Conservation (phyloP, 1,140 invertebrate genomes). For the Batillaria attramentaria region DNA sequence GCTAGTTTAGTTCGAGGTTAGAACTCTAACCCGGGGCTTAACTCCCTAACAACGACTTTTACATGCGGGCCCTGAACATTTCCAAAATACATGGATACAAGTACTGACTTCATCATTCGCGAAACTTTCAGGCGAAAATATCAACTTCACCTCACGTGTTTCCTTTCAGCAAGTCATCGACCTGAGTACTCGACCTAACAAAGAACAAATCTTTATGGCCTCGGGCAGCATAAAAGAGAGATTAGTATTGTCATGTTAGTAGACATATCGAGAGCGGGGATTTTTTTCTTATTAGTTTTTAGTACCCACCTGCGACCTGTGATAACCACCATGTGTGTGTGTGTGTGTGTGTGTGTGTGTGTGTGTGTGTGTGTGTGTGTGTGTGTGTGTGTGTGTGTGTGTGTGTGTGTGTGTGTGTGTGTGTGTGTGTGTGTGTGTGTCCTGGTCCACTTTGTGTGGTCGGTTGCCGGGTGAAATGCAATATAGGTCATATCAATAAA, state of each 20-base stretch:
- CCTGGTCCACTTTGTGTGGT: background rate
- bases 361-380: conserved; percentile 16
- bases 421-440: background rate
- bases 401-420: conserved; percentile 5
- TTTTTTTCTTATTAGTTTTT: background rate
- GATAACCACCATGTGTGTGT: background rate
- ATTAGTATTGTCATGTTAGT: background rate
- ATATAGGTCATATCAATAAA: background rate
- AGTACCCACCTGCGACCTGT: background rate
- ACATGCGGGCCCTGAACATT: no score
- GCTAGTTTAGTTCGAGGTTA: no score
- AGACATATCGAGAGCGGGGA: no score
- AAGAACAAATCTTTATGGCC: background rate
- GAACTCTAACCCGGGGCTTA: no score
- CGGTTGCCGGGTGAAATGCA: background rate
- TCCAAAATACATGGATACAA: no score
- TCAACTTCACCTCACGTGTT: background rate
- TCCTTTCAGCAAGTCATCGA: background rate
- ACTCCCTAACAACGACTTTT: no score
- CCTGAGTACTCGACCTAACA: background rate
- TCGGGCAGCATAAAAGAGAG: background rate
- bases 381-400: conserved; percentile 15
- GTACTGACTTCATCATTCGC: no score
- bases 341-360: background rate
- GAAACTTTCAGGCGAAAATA: no score